Evolutionary conservation across 1,140 invertebrate genomes (phyloP).

Genomic region (Littorina saxatilis): DNA sequence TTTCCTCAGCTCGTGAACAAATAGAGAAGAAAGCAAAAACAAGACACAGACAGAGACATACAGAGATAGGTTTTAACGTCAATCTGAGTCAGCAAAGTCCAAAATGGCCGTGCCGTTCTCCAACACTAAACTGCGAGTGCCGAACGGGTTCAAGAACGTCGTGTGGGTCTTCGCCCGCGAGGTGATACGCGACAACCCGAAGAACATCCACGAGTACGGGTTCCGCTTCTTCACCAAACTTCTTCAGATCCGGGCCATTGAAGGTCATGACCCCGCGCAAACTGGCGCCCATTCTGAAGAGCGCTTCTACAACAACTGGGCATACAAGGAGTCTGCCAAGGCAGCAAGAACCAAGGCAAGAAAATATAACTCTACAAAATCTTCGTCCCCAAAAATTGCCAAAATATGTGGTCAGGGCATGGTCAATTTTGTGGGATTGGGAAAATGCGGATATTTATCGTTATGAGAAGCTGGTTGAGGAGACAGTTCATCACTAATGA

Average conservation of each 20-base stretch:
- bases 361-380: neutral
- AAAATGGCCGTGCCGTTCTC: neutral
- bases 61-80: no score
- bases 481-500: no score
- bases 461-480: neutral
- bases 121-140: neutral
- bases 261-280: constrained; percentile 70
- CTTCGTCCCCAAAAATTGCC: neutral
- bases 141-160: neutral
- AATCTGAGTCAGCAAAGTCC: no score
- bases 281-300: constrained; percentile 71
- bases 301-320: constrained; percentile 73
- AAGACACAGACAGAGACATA: no score
- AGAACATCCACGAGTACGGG: neutral
- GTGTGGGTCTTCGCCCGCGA: neutral
- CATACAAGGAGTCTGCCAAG: no score
- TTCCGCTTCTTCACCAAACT: neutral
- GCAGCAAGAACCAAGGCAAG: no score
- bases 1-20: no score
- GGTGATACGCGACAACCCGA: neutral
- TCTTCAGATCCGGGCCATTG: constrained; percentile 46
- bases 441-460: neutral
- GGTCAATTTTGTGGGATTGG: neutral
- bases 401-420: neutral
- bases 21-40: no score